Base-by-base conservation (phyloP, 2,888 invertebrate species). In the Synergus itoensis region DNA sequence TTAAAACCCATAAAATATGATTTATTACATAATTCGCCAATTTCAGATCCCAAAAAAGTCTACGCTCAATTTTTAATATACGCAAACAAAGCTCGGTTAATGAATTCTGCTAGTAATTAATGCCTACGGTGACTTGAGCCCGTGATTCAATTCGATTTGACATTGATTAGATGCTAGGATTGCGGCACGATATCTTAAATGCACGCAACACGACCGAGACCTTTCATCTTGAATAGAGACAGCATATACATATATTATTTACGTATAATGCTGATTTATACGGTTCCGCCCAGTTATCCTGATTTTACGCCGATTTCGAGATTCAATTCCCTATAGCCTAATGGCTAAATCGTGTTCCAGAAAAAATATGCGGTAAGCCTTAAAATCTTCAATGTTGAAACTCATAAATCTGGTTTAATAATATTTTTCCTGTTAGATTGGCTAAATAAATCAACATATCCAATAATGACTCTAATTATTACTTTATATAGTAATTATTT, bases 31-130 rank as follows among this genome's bases (percentile, higher is more conserved):
- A n/a, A 53, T 21, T 60, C 21, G 60, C n/a, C 12, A 60, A 60
- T 60, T 21, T 60, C 4, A 21, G 18, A 21, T 0, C 12, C 60
- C 60, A 12, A n/a, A 16, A 53, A 28, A 53, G 12, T 53, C 53
- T n/a, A 11, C 60, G 21, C n/a, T 21, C 7, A 4, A 60, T 60
- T 60, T 60, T 12, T 60, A 60, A 21, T 60, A 21, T 60, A 11
- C 11, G n/a, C 21, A 60, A 9, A 3, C 12, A 12, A 11, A 60
- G 12, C 36, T 14, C 53, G 69, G 65, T 76, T 84, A 84, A 84
- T 83, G 81, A 83, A 82, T 82, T 80, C 79, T 60, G 57, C 81
- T 76, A 53, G 40, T 84, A 83, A 82, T 84, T 82, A 82, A 81
- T 83, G 77, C 79, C 63, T 57, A 60, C 65, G 76, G 73, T 79